Percentiles rank a stretch among this genome's conserved stretches.
Conservation (phyloP, 2,888 invertebrate species). For the Drosophila sordidapex region DNA sequence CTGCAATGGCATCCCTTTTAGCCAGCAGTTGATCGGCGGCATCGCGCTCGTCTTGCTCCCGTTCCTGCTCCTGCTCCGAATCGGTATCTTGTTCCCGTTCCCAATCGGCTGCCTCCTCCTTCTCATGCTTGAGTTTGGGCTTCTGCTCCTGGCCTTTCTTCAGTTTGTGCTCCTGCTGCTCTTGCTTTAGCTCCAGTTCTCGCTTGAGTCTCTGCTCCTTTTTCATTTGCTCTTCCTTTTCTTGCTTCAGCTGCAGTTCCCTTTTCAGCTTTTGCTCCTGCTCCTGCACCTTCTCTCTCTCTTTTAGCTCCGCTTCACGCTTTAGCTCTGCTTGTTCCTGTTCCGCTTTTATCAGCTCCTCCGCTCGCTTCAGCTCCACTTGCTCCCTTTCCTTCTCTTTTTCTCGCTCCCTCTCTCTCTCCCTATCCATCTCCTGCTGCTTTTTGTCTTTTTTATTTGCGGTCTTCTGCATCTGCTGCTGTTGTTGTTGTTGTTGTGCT, state of each 20-base stretch:
- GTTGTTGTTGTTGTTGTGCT: background rate
- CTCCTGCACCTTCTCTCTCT: background rate
- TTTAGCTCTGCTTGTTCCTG: conserved; percentile 6
- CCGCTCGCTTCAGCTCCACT: conserved; percentile 1
- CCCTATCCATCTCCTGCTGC: conserved; percentile 20
- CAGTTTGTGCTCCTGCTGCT: conserved; percentile 23
- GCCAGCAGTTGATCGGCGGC: conserved; percentile 61
- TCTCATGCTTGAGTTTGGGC: background rate
- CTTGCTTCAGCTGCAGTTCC: background rate
- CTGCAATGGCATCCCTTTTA: conserved; percentile 53
- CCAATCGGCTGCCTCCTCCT: background rate
- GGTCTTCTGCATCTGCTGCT: conserved; percentile 19
- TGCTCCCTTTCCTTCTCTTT: background rate
- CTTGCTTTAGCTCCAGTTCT: background rate
- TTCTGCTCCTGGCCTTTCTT: background rate
- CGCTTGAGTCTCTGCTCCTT: background rate
- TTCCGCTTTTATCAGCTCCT: conserved; percentile 2
- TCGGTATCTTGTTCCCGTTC: background rate
- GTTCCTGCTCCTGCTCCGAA: background rate
- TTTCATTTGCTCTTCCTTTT: background rate
- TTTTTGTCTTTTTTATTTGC: conserved; percentile 33
- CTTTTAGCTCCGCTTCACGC: background rate
- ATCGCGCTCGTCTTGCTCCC: conserved; percentile 49
- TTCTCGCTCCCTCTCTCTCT: conserved; percentile 3
- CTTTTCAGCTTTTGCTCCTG: background rate